These are phyloP conservation scores for Hydractinia symbiolongicarpus DNA, from an alignment of 30 jellyfish, hydroid and myxozoan species.

Conservation along the genomic window DNA sequence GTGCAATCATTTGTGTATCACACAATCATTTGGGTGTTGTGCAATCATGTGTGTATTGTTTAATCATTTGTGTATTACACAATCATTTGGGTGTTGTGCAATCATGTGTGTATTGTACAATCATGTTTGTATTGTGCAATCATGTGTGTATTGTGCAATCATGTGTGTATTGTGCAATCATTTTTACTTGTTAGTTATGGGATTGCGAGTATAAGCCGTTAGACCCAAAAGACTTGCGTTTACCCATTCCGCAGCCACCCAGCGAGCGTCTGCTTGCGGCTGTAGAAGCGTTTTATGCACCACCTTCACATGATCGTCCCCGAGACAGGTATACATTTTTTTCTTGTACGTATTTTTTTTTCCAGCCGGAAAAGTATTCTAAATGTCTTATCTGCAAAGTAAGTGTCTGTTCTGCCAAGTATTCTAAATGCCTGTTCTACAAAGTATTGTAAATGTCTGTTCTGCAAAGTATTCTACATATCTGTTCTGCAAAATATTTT, in stretches of 20 bases:
- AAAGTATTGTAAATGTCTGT: no score
- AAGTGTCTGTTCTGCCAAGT: no score
- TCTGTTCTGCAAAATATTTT: no score
- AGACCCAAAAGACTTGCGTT: constrained; percentile 80
- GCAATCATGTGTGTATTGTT: no score
- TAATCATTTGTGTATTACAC: no score
- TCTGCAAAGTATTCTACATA: no score
- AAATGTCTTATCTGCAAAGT: no score
- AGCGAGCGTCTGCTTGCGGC: constrained; percentile 96
- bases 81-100: no score
- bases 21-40: not conserved
- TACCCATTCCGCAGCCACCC: constrained; percentile 99
- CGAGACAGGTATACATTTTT: constrained; percentile 68
- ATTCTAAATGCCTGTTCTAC: no score
- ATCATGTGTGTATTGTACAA: no score
- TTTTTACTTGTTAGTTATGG: constrained; percentile 56
- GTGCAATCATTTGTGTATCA: not conserved
- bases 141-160: no score
- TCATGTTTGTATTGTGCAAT: no score
- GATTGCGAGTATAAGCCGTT: constrained; percentile 91
- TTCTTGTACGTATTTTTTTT: not conserved
- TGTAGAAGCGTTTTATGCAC: constrained; percentile 90
- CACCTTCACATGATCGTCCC: constrained; percentile 98
- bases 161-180: not conserved
- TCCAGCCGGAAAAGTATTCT: not conserved